phyloP scores from a whole-genome alignment of 1,140 invertebrate species.

The Ganaspis sp. region DNA sequence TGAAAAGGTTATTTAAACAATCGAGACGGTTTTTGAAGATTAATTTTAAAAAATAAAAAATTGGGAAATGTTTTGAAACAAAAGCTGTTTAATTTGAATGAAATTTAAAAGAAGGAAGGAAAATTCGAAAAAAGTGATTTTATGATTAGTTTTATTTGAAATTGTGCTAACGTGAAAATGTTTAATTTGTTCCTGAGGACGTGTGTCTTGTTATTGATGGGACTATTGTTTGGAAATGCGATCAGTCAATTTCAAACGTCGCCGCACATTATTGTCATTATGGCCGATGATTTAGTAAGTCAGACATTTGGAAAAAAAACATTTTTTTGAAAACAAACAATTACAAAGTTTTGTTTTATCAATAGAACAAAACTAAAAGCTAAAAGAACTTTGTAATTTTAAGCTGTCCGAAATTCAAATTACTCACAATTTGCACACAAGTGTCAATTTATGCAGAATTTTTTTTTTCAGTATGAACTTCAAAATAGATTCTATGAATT shows the following conservation, averaged over 20 bases:
- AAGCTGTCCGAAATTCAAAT: too few relatives aligned
- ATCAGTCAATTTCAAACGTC: constrained; percentile 61
- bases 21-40: not conserved
- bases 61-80: not conserved
- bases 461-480: too few relatives aligned
- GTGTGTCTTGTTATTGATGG: constrained; percentile 39
- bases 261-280: constrained; percentile 79
- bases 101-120: not conserved
- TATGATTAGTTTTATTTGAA: not conserved
- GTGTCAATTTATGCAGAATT: too few relatives aligned
- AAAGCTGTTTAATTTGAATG: too few relatives aligned
- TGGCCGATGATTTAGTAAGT: constrained; percentile 81
- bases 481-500: too few relatives aligned
- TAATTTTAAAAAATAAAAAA: not conserved
- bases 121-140: not conserved
- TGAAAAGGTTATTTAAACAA: too few relatives aligned
- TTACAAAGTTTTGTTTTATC: too few relatives aligned
- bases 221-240: constrained; percentile 2
- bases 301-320: not conserved
- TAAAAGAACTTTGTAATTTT: too few relatives aligned
- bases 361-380: too few relatives aligned
- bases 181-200: constrained; percentile 37
- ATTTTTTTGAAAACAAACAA: too few relatives aligned
- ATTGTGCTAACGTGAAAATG: constrained; percentile 35
- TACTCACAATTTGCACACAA: too few relatives aligned